phyloP scores from a whole-genome alignment of 2,113 vertebrate genomes.

The sheep (Ovis aries) region DNA sequence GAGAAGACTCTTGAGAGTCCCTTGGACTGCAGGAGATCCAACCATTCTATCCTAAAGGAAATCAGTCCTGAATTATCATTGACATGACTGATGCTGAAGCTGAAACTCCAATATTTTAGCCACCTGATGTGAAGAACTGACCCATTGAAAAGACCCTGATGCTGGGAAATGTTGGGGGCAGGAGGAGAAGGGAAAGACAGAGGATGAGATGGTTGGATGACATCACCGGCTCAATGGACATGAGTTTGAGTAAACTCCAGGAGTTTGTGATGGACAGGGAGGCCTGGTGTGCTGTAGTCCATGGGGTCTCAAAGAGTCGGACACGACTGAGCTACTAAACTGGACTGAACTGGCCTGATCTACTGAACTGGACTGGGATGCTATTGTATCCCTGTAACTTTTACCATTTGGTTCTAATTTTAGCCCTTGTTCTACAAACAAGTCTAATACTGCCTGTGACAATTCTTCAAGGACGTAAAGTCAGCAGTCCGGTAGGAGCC shows the following conservation, averaged over 20 bases:
- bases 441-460: neutral
- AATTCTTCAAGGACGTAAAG: neutral
- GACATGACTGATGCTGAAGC: neutral
- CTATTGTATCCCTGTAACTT: neutral
- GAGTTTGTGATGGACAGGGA: neutral
- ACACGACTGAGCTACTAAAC: neutral
- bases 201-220: neutral
- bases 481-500: neutral
- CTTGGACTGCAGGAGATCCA: neutral
- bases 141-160: neutral
- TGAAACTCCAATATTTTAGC: neutral
- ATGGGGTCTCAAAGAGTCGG: neutral
- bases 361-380: neutral
- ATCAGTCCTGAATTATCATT: neutral
- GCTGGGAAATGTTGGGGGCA: neutral
- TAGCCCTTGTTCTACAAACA: neutral
- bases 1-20: neutral
- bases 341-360: neutral
- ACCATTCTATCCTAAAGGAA: neutral
- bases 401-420: neutral
- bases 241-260: neutral
- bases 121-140: neutral
- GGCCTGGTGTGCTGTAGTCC: neutral
- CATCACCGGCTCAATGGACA: neutral
- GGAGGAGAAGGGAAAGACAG: neutral